Conservation (phyloP, 1,140 invertebrate species). For the Drepana arcuata region DNA sequence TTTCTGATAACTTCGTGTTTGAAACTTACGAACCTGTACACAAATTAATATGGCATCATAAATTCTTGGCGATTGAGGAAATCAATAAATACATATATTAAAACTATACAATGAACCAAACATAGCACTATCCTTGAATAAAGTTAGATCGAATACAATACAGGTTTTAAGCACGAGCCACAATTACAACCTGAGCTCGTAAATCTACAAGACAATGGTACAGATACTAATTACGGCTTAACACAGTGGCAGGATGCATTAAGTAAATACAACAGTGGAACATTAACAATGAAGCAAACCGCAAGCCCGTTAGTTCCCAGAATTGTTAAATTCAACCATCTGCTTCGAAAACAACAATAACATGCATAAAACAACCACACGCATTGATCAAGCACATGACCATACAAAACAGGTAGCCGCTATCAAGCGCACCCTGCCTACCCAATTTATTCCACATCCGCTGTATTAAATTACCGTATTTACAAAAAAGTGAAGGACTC, state of each 20-base stretch:
- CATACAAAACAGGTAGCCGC: slow-evolving; percentile 61
- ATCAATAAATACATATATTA: too few relatives aligned
- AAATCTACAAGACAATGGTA: too few relatives aligned
- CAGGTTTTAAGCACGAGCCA: too few relatives aligned
- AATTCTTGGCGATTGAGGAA: too few relatives aligned
- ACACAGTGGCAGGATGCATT: slow-evolving; percentile 47
- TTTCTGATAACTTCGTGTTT: too few relatives aligned
- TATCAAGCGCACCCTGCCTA: slow-evolving; percentile 57
- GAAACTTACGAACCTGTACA: too few relatives aligned
- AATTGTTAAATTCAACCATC: slow-evolving; percentile 37
- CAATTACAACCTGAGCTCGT: too few relatives aligned
- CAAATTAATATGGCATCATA: too few relatives aligned
- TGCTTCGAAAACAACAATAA: slow-evolving; percentile 28
- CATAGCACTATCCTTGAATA: too few relatives aligned
- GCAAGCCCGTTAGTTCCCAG: slow-evolving; percentile 33
- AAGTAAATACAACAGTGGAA: slow-evolving; percentile 29
- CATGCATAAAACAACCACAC: slow-evolving; percentile 11
- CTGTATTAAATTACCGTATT: slow-evolving; percentile 57
- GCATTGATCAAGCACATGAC: slow-evolving; percentile 41
- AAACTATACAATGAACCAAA: too few relatives aligned
- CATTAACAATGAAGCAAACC: slow-evolving; percentile 42
- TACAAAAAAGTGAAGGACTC: slow-evolving; percentile 47
- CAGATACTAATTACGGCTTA: slow-evolving; percentile 42
- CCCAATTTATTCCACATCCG: slow-evolving; percentile 68
- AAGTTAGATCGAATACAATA: too few relatives aligned